Percentiles rank a stretch among this genome's conserved stretches.
phyloP scores from a whole-genome alignment of 2,888 invertebrate genomes.

The Agriopis leucophaearia region DNA sequence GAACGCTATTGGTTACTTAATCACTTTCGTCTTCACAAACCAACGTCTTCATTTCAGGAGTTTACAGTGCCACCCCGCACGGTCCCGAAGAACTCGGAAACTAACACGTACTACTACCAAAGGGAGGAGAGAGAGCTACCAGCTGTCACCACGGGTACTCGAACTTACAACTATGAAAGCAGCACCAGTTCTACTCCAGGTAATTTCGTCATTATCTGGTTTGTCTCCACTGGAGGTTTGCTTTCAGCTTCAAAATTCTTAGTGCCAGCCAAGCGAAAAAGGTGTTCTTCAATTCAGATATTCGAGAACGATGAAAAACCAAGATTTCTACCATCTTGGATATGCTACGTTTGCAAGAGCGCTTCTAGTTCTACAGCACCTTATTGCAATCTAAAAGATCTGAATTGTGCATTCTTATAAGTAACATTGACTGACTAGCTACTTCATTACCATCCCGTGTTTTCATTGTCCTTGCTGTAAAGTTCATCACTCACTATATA shows the following conservation, averaged over 20 bases:
- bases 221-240: neutral
- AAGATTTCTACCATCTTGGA: neutral
- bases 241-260: neutral
- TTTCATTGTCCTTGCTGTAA: neutral
- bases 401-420: neutral
- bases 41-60: conserved; percentile 65
- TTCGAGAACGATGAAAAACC: neutral
- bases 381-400: neutral
- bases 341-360: neutral
- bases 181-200: conserved; percentile 71
- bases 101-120: conserved; percentile 76
- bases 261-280: neutral
- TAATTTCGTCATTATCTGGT: conserved; percentile 41
- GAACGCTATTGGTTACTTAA: neutral
- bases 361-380: neutral
- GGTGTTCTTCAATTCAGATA: neutral
- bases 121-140: conserved; percentile 76
- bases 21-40: neutral
- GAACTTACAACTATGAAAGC: conserved; percentile 78
- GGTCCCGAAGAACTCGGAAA: conserved; percentile 70
- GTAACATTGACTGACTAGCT: neutral
- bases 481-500: neutral
- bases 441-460: neutral
- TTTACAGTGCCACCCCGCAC: conserved; percentile 76
- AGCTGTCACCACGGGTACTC: conserved; percentile 66